These are phyloP conservation scores for Zophobas atratus DNA, from an alignment of 1,140 invertebrate species.

Conservation along the genomic window DNA sequence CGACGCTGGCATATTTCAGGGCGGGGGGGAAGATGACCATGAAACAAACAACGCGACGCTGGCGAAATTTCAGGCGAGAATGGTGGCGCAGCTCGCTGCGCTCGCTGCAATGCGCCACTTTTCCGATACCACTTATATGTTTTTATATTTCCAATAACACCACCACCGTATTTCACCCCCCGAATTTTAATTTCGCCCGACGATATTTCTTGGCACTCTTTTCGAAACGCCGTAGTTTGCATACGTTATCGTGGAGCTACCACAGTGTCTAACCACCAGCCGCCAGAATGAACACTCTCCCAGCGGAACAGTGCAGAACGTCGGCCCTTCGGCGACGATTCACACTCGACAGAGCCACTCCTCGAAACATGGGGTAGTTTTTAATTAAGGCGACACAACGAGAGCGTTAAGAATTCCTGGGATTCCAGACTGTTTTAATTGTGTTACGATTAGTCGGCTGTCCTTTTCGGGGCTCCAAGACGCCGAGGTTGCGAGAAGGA, in stretches of 20 bases:
- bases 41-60: no score
- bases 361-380: constrained; percentile 65
- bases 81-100: no score
- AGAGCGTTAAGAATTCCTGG: constrained; percentile 66
- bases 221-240: constrained; percentile 58
- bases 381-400: constrained; percentile 68
- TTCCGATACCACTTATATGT: no score
- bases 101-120: no score
- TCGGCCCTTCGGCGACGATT: constrained; percentile 30
- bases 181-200: constrained; percentile 46
- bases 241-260: constrained; percentile 64
- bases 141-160: no score
- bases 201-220: constrained; percentile 57
- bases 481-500: constrained; percentile 15
- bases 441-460: constrained; percentile 59
- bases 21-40: no score
- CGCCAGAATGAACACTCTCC: constrained; percentile 56
- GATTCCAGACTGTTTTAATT: constrained; percentile 65
- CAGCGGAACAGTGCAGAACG: background rate
- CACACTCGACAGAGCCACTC: constrained; percentile 51
- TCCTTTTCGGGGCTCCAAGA: constrained; percentile 52
- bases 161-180: no score
- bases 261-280: constrained; percentile 65
- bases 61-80: no score
- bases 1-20: background rate